Evolutionary conservation across 35 echinoderm and acorn worm genomes (phyloP), one percentile per base, ranked within the genome.

Genomic region (Apostichopus californicus): DNA sequence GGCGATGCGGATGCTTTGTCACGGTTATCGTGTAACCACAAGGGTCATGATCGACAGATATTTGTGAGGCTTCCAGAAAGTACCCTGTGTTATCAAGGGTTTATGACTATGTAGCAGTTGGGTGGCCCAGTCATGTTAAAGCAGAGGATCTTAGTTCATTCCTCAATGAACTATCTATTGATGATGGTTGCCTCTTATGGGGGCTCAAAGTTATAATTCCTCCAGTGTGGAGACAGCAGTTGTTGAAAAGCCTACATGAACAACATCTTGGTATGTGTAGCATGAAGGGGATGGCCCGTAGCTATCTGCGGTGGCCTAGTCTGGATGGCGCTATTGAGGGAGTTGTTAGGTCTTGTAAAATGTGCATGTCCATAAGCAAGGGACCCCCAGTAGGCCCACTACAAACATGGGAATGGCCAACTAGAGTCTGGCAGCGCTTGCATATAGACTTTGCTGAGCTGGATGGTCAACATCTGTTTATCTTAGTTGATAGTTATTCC

Each of bases 221-320:
- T 25, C 24, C 24, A 25, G 24, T 25, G 24, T 25, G 24, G 24
- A 25, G 24, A 25, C 24, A 25, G 24, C 24, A 25, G 24, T 25
- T 25, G 24, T 25, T 25, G 24, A 25, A 25, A 25, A 25, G 24
- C 24, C 24, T 25, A 25, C 24, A 25, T 25, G 24, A 25, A 25
- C 24, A 25, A 25, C 24, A 25, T 25, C 24, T 25, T 25, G 24
- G 24, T 25, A 25, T 25, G 24, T 25, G 24, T 25, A 25, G 24
- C 24, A 25, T 25, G 24, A 25, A 25, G 24, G 24, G 24, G 24
- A 25, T 25, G 24, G 24, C 24, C 24, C 83, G 72, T 26, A 87
- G 83, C 53, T 92, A 95, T 55, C 17, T 95, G 17, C 92, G 94
- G 90, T 95, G 94, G 85, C 94, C 94, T 15, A 78, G 78, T n/a